phyloP scores from a whole-genome alignment of 1,140 invertebrate genomes.

The Formica exsecta region DNA sequence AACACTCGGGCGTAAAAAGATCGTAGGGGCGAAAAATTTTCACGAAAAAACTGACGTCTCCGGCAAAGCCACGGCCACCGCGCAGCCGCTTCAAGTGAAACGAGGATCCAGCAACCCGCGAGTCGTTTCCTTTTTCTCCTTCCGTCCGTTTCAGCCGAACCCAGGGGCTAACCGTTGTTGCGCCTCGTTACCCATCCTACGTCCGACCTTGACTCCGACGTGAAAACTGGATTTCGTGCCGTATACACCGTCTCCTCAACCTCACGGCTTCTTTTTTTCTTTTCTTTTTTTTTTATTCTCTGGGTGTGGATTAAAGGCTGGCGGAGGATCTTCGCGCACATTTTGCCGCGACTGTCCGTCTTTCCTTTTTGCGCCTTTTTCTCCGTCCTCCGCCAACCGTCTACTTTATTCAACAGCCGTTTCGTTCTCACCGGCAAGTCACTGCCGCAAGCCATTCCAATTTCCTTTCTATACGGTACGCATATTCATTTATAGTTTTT shows the following conservation, averaged over 20 bases:
- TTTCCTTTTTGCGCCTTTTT: constrained; percentile 7
- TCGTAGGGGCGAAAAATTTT: constrained; percentile 71
- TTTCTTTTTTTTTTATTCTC: constrained; percentile 43
- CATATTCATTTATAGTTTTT: constrained; percentile 57
- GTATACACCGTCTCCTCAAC: constrained; percentile 56
- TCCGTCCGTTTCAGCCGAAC: constrained; percentile 62
- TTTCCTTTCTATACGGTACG: constrained; percentile 72
- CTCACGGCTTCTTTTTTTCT: constrained; percentile 30
- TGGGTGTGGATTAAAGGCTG: constrained; percentile 68
- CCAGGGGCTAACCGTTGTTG: constrained; percentile 72
- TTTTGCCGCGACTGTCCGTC: constrained; percentile 65
- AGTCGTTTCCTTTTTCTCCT: constrained; percentile 68
- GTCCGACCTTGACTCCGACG: constrained; percentile 74
- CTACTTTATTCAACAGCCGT: constrained; percentile 40
- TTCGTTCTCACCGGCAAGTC: constrained; percentile 47
- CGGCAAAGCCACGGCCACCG: constrained; percentile 30
- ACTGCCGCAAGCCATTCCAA: constrained; percentile 75
- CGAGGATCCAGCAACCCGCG: constrained; percentile 33
- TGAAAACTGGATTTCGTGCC: constrained; percentile 76
- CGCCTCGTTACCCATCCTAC: constrained; percentile 77
- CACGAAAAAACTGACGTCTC: constrained; percentile 52
- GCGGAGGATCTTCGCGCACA: constrained; percentile 50
- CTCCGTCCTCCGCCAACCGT: not conserved
- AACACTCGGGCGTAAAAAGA: constrained; percentile 73
- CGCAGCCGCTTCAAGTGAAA: constrained; percentile 61